Percentiles rank a stretch among this genome's conserved stretches.
Conservation (phyloP, 2,888 invertebrate species). For the Allolobophora icterica region DNA sequence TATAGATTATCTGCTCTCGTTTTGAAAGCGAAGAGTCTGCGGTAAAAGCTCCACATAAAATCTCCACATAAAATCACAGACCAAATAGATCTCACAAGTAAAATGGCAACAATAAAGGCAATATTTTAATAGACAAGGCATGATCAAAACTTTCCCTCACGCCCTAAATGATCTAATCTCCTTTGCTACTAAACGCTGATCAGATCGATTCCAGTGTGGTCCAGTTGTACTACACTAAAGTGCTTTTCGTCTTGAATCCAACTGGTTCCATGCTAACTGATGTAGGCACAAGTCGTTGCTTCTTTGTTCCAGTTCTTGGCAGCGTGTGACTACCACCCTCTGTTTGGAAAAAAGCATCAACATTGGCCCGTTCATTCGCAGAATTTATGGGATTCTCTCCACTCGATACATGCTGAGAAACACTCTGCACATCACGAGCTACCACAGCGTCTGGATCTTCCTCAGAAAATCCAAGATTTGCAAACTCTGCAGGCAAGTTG, state of each 20-base stretch:
- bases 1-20: background rate
- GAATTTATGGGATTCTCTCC: background rate
- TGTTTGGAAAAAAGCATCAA: background rate
- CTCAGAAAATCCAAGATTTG: constrained; percentile 1
- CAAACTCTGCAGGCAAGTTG: background rate
- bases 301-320: constrained; percentile 14
- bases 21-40: background rate
- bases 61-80: constrained; percentile 11
- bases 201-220: background rate
- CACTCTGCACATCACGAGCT: background rate
- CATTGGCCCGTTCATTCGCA: background rate
- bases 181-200: background rate
- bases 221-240: background rate
- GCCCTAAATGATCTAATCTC: background rate
- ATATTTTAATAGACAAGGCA: background rate
- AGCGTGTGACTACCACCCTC: constrained; percentile 23
- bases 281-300: background rate
- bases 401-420: background rate
- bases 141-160: background rate
- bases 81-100: background rate
- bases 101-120: constrained; percentile 17
- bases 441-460: background rate
- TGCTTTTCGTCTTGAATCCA: constrained; percentile 18
- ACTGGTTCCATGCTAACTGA: constrained; percentile 25
- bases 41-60: background rate